Evolutionary conservation across 2,888 invertebrate genomes (phyloP), one percentile per base, ranked within the genome.

Genomic region (Venustoraphidia nigricollis): DNA sequence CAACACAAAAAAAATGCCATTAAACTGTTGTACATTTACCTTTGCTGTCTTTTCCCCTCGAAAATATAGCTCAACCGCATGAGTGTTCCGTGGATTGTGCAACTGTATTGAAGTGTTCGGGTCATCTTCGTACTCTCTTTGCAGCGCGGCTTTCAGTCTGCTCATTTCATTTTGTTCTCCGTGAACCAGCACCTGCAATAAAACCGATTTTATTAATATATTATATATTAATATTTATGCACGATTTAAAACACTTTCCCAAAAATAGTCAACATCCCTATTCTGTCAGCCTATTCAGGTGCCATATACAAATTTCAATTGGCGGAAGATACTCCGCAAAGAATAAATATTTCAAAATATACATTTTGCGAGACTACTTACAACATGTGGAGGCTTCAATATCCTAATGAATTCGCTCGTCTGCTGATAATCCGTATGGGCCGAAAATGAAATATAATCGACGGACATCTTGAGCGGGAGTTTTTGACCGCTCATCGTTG

Each of bases 111-210:
- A 77, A 2, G 87, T 81, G 51, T 71, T 77, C 2, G 82, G 77
- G 62, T 89, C 87, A 58, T 85, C 87, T 66, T 93, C 91, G 62
- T 94, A 94, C 64, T 97, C 95, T 11, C 97, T 74, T 60, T 90
- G 84, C 45, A 98, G 71, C 0, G 96, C 97, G 38, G 93, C 87
- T 67, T 95, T 94, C 49, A 99, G 71, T 0, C 98, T 79, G 1
- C 83, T 86, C 98, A 98, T 98, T 73, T 98, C 98, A 69, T 97
- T 98, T 68, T 91, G 91, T 64, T 98, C 98, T 0, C 98, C 98
- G 66, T 98, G 98, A 0, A 99, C 98, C 43, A 96, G 68, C 41
- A 94, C 80, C 85, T 27, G 27, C 27, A 27, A 27, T 3, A 6
- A 27, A 27, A 27, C 27, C 27, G 27, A 27, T 27, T 27, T 27